Evolutionary conservation across 2,888 invertebrate genomes (phyloP).

Genomic region (Encarsia formosa): DNA sequence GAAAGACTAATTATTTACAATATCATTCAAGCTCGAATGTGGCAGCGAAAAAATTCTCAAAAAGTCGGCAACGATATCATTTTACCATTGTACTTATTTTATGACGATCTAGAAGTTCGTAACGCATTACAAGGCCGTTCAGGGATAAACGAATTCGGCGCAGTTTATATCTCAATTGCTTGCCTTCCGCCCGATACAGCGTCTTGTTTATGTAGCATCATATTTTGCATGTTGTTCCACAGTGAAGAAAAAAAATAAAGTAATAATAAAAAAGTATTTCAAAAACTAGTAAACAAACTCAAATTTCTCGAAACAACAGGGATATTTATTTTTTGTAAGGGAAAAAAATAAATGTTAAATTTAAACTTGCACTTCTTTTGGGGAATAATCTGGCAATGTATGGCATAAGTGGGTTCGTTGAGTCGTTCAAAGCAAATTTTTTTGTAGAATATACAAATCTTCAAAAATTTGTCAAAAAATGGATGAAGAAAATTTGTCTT

Average conservation of each 20-base stretch:
- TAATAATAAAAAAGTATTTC: not conserved
- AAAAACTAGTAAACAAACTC: not conserved
- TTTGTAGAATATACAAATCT: not conserved
- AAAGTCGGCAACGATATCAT: not conserved
- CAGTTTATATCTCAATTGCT: not conserved
- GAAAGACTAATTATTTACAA: not conserved
- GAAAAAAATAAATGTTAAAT: not conserved
- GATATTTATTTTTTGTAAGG: not conserved
- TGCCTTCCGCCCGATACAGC: not conserved
- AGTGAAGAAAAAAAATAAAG: not conserved
- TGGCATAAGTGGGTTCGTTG: not conserved
- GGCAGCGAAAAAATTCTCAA: not conserved
- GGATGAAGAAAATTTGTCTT: not conserved
- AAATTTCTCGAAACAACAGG: not conserved
- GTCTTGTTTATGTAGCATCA: not conserved
- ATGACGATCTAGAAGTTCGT: not conserved
- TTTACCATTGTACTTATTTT: not conserved
- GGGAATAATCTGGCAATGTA: not conserved
- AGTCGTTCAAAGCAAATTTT: not conserved
- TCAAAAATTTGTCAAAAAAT: not conserved
- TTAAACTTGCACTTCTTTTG: not conserved
- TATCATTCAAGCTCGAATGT: not conserved
- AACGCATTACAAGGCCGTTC: not conserved
- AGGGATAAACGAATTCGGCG: not conserved
- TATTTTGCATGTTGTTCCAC: not conserved